Evolutionary conservation across 1,140 invertebrate species (phyloP).

Genomic region (Bicyclus anynana): DNA sequence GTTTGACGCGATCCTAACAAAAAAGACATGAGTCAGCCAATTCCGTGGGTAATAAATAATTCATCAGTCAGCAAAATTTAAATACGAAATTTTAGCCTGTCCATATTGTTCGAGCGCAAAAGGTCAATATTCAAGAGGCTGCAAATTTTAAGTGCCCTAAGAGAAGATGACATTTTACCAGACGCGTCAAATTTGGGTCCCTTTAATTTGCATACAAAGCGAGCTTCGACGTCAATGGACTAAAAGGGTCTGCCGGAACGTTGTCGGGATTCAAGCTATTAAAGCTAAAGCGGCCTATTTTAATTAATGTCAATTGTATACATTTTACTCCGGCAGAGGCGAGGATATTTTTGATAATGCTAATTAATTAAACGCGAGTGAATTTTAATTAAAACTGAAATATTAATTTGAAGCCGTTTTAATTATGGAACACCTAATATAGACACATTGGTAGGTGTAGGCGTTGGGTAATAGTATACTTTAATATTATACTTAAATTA

Average conservation of each 20-base stretch:
- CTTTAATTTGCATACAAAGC: conserved; percentile 65
- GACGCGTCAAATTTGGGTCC: conserved; percentile 46
- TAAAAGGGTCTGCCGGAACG: conserved; percentile 24
- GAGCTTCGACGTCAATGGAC: conserved; percentile 24
- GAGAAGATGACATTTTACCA: conserved; percentile 53
- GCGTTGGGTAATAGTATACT: too few species aligned
- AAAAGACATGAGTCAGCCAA: neutral
- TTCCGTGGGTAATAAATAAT: neutral
- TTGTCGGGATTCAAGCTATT: conserved; percentile 12
- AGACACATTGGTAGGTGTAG: too few species aligned
- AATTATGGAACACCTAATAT: neutral
- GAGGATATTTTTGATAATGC: conserved; percentile 1
- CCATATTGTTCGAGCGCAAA: conserved; percentile 9
- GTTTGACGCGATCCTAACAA: too few species aligned
- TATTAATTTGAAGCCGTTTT: neutral
- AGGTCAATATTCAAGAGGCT: conserved; percentile 30
- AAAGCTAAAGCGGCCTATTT: conserved; percentile 14
- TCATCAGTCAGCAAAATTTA: neutral
- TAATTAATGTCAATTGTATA: conserved; percentile 18
- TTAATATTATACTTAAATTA: too few species aligned
- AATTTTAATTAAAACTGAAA: conserved; percentile 1
- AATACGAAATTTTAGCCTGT: conserved; percentile 12
- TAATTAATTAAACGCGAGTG: neutral
- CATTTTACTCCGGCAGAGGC: neutral
- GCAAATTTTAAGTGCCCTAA: conserved; percentile 42